Base-by-base conservation (phyloP, 2,113 vertebrate species). In the Scatophagus argus region DNA sequence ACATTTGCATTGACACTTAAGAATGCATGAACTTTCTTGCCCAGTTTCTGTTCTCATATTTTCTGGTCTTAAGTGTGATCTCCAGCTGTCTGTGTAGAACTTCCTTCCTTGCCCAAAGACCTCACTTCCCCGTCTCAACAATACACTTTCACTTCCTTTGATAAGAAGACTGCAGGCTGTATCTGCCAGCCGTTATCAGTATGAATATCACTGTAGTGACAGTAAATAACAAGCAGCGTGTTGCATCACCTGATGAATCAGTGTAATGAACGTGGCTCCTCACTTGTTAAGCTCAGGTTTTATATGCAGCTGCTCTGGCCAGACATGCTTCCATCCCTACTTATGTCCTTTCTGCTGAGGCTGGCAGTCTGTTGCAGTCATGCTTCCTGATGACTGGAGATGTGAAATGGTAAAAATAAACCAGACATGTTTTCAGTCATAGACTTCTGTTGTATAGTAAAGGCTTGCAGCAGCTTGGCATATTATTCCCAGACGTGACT, bases 101-200 rank as follows among this genome's bases (percentile, higher is more conserved):
- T 81, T 87, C 81, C 71, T 56, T n/a, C n/a, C 10, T 66, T 85
- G 17, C 81, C 21, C 32, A 82, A 87, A 23, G 38, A 46, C 60
- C n/a, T 56, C 74, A 89, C 90, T 92, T 92, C 91, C 87, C 83
- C 68, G 88, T 94, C 87, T 91, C 74, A 38, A 49, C 14, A 1
- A 1, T 0, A 0, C 4, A 76, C 84, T 92, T 88, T 92, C 91
- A 84, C 75, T 93, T 92, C 95, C 92, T 78, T 72, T 82, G 88
- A 85, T 51, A n/a, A 46, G 21, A 60, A 17, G 4, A 5, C 61
- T 7, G 56, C 38, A 43, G 21, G 69, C 81, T 23, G 8, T 0
- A 8, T n/a, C 49, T 25, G 63, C 13, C 38, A 8, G 2, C 3
- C 41, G 1, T 19, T 19, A 65, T 44, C 9, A 13, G 21, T 61